Conservation (phyloP, 2,113 vertebrate genomes). For the Passer montanus region DNA sequence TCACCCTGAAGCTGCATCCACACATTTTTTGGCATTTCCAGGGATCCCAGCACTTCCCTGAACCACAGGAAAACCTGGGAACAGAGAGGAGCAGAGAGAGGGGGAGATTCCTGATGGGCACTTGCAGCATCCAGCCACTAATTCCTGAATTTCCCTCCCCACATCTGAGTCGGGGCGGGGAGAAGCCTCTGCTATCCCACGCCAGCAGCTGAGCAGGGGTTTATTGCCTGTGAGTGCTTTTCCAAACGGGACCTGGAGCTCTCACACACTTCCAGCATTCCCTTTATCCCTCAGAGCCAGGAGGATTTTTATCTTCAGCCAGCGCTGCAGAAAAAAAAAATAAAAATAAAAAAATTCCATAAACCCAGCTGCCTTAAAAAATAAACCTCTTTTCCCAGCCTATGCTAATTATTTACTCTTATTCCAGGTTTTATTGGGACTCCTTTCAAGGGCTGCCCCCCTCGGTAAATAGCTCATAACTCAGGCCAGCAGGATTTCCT, state of each 20-base stretch:
- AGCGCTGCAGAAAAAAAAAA: neutral
- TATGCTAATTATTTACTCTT: constrained; percentile 35
- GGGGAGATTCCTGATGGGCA: fast-evolving
- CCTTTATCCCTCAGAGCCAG: constrained; percentile 7
- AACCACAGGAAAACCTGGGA: neutral
- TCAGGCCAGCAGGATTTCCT: constrained; percentile 62
- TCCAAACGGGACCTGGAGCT: constrained; percentile 22
- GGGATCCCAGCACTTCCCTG: neutral
- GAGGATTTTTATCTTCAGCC: constrained; percentile 38
- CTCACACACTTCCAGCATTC: constrained; percentile 35
- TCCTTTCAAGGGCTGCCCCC: constrained; percentile 44
- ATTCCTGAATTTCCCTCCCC: neutral
- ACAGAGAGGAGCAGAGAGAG: neutral
- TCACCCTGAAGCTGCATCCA: fast-evolving
- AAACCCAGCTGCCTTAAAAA: constrained; percentile 40
- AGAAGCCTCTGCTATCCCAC: neutral
- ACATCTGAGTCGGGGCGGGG: neutral
- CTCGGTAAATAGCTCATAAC: constrained; percentile 22
- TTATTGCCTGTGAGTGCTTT: constrained; percentile 45
- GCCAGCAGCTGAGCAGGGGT: neutral
- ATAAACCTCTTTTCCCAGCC: neutral
- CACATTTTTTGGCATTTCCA: fast-evolving
- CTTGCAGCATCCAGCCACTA: neutral
- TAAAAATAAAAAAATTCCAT: neutral
- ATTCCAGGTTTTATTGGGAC: constrained; percentile 27